Evolutionary conservation across 1,140 invertebrate genomes (phyloP), one percentile per base, ranked within the genome.

Genomic region (Araneus ventricosus): DNA sequence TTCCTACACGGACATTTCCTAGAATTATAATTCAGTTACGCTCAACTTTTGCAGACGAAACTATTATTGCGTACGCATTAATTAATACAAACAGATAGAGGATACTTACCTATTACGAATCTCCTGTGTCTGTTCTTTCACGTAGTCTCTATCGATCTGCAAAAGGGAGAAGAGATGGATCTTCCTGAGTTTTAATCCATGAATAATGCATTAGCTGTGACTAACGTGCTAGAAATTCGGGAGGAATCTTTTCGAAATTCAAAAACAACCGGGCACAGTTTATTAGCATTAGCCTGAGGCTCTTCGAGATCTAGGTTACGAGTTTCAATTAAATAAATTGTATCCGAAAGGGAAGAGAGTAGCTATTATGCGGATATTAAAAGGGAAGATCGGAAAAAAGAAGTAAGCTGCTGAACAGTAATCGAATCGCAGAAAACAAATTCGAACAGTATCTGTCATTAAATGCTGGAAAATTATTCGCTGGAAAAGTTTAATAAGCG

Each of bases 41-140:
- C 59, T n/a, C 0, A 10, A 24, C n/a, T 10, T 61, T 6, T 61
- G 57, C 14, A 30, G 22, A 30, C 1, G 8, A 86, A 86, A 88
- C 8, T 20, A 39, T 52, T 2, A 52, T 52, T 10, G 30, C 30
- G 24, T 45, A 24, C 17, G 70, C 34, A 59, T 84, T 34, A 67
- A 94, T 41, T 96, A 95, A 94, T 86, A 88, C 94, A 93, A 93
- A 85, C 86, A 79, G 52, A 80, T 59, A n/a, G n/a, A n/a, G n/a
- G 14, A 88, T 52, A 94, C 75, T 67, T 93, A 75, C 57, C 70
- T 41, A 80, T 93, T 88, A 24, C 63, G 91, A 61, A 93, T 93
- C 52, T 93, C 91, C 45, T 88, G 61, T 14, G 67, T 93, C 37
- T 93, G 91, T 20, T 87, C 84, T 57, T 93, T 88, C 45, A 93